Evolutionary conservation across 2,888 invertebrate genomes (phyloP).

Genomic region (Masnerella sp.): DNA sequence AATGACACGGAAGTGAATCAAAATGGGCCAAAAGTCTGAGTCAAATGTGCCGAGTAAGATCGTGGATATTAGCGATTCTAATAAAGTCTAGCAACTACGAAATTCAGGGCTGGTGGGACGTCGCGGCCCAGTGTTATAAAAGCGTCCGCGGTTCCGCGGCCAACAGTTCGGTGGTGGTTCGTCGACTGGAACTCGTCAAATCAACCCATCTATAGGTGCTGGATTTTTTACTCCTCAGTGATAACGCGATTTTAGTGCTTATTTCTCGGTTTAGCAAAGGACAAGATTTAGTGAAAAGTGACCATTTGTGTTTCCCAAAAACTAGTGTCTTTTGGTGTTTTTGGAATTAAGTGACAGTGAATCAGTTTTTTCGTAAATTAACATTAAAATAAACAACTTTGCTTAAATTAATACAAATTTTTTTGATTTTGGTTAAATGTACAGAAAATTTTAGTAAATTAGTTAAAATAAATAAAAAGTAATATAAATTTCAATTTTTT

Average conservation of each 20-base stretch:
- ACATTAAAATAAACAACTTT: too few species aligned
- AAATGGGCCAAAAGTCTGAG: conserved; percentile 10
- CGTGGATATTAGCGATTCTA: conserved; percentile 69
- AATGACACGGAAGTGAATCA: conserved; percentile 8
- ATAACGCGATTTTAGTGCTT: too few species aligned
- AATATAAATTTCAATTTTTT: too few species aligned
- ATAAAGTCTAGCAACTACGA: conserved; percentile 61
- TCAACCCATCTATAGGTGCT: conserved; percentile 53
- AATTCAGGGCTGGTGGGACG: conserved; percentile 54
- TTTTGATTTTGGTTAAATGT: too few species aligned
- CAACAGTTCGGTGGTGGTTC: conserved; percentile 73
- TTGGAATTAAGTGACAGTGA: too few species aligned
- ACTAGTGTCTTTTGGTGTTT: conserved; percentile 17
- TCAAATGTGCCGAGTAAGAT: conserved; percentile 59
- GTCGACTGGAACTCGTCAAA: conserved; percentile 65
- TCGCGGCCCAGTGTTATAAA: conserved; percentile 70
- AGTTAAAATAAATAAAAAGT: too few species aligned
- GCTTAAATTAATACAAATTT: too few species aligned
- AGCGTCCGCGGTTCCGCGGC: conserved; percentile 59
- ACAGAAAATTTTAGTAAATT: too few species aligned
- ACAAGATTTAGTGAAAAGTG: conserved; percentile 26
- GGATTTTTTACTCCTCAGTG: too few species aligned
- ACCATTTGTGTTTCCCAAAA: conserved; percentile 11
- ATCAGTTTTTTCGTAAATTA: too few species aligned
- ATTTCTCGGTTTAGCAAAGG: too few species aligned